Base-by-base conservation (phyloP, 2,113 vertebrate species). In the Zootoca vivipara region DNA sequence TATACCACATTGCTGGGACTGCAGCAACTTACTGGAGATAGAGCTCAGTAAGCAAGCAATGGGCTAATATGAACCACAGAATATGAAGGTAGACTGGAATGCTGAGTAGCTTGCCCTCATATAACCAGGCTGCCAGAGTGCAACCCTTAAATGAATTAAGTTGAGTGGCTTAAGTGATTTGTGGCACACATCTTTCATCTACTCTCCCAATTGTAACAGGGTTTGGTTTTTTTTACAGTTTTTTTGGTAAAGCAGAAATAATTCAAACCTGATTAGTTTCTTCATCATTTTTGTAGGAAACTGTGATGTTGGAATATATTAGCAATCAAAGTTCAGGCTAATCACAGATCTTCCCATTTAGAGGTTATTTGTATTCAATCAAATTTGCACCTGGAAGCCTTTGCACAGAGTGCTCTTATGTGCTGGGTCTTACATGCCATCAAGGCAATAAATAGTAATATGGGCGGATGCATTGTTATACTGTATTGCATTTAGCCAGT, bases 291-390 rank as follows among this genome's bases (percentile, higher is more conserved):
- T 82, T 78, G 26, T 24, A 40, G 52, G 67, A 58, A 87, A 81
- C 35, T 3, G 62, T 65, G 62, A 77, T 83, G 72, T 3, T 69
- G 81, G 87, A 83, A 88, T 88, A 88, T 69, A 88, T 88, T 88
- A 88, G 81, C 73, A 88, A 88, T 88, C 81, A 88, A 88, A 83
- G 62, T 75, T 88, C 73, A 30, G 28, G 40, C 73, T 88, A 88
- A 88, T 88, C 87, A 88, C 30, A 52, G 40, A 56, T 52, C 15
- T 88, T 88, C 72, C 56, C 73, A 83, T 83, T 69, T 78, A 56
- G 33, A 26, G 62, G 74, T 12, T 40, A 78, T 83, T 78, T 88
- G 80, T 73, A 78, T 88, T 83, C 81, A 69, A 88, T 88, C 81
- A 83, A 40, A 38, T 78, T 67, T 78, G 62, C 87, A 88, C 81